Evolutionary conservation across 2,797 vertebrate species (phyloP).

Genomic region (Mormyrus proboscirostris): DNA sequence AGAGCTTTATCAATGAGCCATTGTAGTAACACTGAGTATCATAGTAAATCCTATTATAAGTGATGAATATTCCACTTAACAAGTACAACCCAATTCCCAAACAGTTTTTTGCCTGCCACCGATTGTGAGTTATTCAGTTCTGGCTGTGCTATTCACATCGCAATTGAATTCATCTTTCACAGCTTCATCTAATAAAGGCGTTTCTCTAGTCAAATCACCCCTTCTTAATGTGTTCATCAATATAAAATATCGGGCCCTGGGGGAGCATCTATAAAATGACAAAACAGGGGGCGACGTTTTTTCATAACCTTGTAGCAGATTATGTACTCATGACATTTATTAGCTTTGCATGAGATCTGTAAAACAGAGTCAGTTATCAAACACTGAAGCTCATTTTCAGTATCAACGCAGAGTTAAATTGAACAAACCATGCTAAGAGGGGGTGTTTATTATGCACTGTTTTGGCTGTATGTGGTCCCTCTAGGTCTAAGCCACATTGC

Average conservation of each 20-base stretch:
- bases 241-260: constrained; percentile 48
- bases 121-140: constrained; percentile 45
- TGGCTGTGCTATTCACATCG: constrained; percentile 55
- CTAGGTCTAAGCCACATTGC: constrained; percentile 54
- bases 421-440: constrained; percentile 37
- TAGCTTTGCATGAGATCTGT: constrained; percentile 45
- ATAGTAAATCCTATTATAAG: constrained; percentile 49
- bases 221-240: constrained; percentile 66
- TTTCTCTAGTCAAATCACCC: constrained; percentile 61
- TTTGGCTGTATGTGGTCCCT: constrained; percentile 46
- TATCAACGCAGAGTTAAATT: constrained; percentile 26
- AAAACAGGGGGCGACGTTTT: constrained; percentile 52
- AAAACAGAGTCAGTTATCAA: constrained; percentile 44
- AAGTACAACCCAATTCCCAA: constrained; percentile 59
- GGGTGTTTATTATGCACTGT: constrained; percentile 42
- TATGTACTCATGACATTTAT: constrained; percentile 61
- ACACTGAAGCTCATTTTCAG: constrained; percentile 32
- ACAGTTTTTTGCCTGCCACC: constrained; percentile 50
- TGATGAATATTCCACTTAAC: constrained; percentile 56
- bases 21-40: constrained; percentile 38
- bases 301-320: constrained; percentile 56
- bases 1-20: constrained; percentile 40
- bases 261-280: constrained; percentile 49
- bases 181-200: constrained; percentile 57
- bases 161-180: constrained; percentile 67